Evolutionary conservation across 2,888 invertebrate genomes (phyloP).

Genomic region (Lasioglossum zephyrum): DNA sequence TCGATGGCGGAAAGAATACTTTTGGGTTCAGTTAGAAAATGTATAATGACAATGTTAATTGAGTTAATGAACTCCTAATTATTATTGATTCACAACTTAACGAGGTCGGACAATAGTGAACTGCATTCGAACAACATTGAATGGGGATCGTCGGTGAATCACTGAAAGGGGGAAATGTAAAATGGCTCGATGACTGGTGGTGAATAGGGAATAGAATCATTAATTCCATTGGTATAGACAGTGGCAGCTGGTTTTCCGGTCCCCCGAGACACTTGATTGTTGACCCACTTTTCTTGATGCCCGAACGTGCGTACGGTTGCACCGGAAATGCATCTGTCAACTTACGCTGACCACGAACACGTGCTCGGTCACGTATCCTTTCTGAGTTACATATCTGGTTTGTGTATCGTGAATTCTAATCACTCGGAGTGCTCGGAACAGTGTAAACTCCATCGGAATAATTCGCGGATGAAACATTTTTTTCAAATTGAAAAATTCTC

Average conservation of each 20-base stretch:
- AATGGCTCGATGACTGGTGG: conserved; percentile 12
- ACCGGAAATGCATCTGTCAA: conserved; percentile 23
- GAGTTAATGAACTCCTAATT: not conserved
- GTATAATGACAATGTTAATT: not conserved
- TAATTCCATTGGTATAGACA: conserved; percentile 18
- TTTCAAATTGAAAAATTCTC: not conserved
- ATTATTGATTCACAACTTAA: not conserved
- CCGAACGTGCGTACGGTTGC: conserved; percentile 12
- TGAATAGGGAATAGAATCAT: conserved; percentile 18
- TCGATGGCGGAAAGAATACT: not conserved
- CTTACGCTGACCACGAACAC: conserved; percentile 9
- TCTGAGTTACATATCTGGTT: not conserved
- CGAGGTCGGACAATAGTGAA: not conserved
- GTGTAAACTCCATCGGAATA: not conserved
- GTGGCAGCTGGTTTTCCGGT: conserved; percentile 3
- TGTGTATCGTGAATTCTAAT: not conserved
- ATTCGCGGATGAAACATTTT: not conserved
- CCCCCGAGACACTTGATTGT: conserved; percentile 52
- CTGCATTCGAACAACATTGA: not conserved
- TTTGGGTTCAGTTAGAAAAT: not conserved
- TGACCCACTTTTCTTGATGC: conserved; percentile 42
- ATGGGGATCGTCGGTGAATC: not conserved
- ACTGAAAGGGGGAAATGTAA: not conserved
- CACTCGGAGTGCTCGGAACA: not conserved
- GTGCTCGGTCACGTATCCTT: not conserved